A percentile compares a stretch with the other conserved stretches of the same genome.
These are phyloP conservation scores for Epinephelus lanceolatus DNA, from an alignment of 2,113 vertebrate genomes.

Conservation along the genomic window DNA sequence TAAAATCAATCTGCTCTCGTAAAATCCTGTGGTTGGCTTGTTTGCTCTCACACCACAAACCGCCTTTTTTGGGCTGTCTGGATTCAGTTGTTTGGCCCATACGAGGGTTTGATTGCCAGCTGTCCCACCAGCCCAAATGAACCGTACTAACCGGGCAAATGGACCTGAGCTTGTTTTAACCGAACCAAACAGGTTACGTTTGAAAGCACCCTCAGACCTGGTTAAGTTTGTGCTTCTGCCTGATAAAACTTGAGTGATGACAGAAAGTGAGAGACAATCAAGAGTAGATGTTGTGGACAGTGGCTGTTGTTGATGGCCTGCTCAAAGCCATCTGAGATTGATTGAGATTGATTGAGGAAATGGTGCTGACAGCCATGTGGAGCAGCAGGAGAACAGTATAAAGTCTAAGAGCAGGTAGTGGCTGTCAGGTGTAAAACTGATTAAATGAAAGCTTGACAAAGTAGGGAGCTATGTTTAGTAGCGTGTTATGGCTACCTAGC, in stretches of 20 bases:
- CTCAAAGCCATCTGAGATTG: conserved; percentile 30
- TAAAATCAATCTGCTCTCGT: too few species aligned
- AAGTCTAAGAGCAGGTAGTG: conserved; percentile 14
- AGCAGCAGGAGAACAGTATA: conserved; percentile 17
- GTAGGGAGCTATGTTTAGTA: neutral
- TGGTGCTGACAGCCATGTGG: conserved; percentile 35
- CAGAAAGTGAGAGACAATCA: conserved; percentile 20
- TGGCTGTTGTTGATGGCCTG: conserved; percentile 4
- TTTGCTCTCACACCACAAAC: too few species aligned
- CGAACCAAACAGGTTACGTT: too few species aligned
- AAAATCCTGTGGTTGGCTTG: too few species aligned
- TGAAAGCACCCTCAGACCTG: too few species aligned
- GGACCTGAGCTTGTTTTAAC: too few species aligned
- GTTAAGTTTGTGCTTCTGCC: neutral
- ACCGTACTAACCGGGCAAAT: too few species aligned
- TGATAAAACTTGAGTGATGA: conserved; percentile 27
- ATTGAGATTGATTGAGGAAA: conserved; percentile 21
- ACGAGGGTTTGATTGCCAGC: too few species aligned
- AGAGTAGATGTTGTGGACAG: conserved; percentile 4
- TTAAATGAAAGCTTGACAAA: conserved; percentile 26
- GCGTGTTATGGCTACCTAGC: too few species aligned
- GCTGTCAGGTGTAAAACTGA: conserved; percentile 1
- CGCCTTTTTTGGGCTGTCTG: too few species aligned
- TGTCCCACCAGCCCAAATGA: too few species aligned
- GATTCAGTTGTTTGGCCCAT: too few species aligned